phyloP scores from a whole-genome alignment of 2,797 vertebrate species.

The Ammospiza maritima region DNA sequence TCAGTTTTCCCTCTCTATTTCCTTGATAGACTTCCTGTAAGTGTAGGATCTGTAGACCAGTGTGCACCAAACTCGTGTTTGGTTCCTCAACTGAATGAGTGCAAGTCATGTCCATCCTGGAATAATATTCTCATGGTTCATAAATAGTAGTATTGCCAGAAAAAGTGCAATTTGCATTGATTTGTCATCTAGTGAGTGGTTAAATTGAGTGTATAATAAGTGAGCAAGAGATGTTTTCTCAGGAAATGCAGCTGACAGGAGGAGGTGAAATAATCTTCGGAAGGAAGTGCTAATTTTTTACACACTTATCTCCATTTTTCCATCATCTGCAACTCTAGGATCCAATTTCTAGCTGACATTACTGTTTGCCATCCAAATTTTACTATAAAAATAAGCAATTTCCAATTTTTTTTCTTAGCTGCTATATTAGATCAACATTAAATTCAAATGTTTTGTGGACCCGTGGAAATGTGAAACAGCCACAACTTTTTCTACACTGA shows the following conservation, averaged over 20 bases:
- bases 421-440: background rate
- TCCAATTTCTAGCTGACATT: background rate
- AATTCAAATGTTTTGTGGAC: background rate
- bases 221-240: background rate
- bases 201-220: background rate
- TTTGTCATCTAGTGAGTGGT: background rate
- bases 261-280: background rate
- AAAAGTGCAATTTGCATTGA: background rate
- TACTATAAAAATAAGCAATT: background rate
- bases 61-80: background rate
- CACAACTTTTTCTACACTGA: background rate
- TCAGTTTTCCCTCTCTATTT: background rate
- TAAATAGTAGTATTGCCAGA: background rate
- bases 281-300: slow-evolving; percentile 4
- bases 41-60: background rate
- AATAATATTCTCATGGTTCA: background rate
- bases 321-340: background rate
- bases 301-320: background rate
- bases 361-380: background rate
- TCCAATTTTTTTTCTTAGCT: background rate
- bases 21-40: background rate
- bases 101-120: background rate
- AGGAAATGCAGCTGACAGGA: slow-evolving; percentile 5
- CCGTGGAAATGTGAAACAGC: background rate
- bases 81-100: background rate